Evolutionary conservation across 1,140 invertebrate genomes (phyloP), one percentile per base, ranked within the genome.

Genomic region (Xylocopa sonorina): DNA sequence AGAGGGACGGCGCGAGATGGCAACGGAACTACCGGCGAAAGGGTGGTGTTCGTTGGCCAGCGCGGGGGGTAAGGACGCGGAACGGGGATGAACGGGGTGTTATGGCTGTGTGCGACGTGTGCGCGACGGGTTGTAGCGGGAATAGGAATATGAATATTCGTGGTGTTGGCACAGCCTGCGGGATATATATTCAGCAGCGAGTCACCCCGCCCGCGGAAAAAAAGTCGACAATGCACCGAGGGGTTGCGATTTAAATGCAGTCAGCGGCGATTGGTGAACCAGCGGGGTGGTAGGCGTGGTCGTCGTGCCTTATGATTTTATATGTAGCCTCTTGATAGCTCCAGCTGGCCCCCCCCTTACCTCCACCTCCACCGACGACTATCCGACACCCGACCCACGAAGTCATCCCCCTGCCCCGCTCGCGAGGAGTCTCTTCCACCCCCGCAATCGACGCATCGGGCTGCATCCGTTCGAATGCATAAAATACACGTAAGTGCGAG

Each of bases 171-270:
- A 81, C 82, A 81, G 73, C 82, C 82, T 74, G 83, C 67, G 69
- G 75, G 68, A 79, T 71, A 62, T 62, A 62, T 62, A 62, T 62
- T 62, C 58, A 62, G 86, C 58, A 68, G 67, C 64, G 82, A 81
- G 84, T 88, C 86, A 90, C 89, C 82, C 91, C 91, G 90, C 90
- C 90, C 85, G 91, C 64, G 66, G 66, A 85, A 63, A 89, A 89
- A 88, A 89, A 89, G 82, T 86, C 87, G 86, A 90, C 90, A 91
- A 92, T 92, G 90, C 91, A 92, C 87, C 84, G 86, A 84, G 88
- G 88, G 90, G 88, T 91, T 89, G 90, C 91, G 87, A 90, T 91
- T 92, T 86, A 90, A 91, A 92, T 93, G 92, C 91, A 93, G 83
- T 88, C 78, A 62, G 64, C 84, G 60, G 78, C 78, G 86, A 93